Conservation (phyloP, 1,140 invertebrate species). For the Archivesica marissinica region DNA sequence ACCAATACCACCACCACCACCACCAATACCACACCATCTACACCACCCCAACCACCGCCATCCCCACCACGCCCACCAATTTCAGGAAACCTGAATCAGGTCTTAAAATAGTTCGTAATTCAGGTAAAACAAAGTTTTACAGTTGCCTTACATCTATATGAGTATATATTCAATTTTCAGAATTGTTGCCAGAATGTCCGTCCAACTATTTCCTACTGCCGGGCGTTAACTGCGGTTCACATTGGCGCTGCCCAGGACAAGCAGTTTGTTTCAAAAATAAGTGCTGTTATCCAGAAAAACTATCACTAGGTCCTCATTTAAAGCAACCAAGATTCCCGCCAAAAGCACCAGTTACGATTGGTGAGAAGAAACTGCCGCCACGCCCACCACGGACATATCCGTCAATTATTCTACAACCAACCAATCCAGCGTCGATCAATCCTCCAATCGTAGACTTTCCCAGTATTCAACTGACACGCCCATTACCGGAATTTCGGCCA, state of each 20-base stretch:
- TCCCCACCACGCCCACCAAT: no score
- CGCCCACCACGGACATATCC: neutral
- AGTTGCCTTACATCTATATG: no score
- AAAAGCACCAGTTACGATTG: neutral
- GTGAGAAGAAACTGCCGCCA: neutral
- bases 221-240: neutral
- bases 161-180: no score
- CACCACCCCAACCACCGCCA: no score
- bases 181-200: neutral
- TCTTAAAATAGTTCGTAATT: no score
- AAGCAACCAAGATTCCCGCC: neutral
- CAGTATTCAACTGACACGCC: neutral
- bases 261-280: neutral
- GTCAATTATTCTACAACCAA: neutral
- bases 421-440: neutral
- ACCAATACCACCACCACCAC: no score
- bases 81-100: no score
- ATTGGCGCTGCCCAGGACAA: neutral
- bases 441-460: neutral
- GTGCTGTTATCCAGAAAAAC: conserved; percentile 23
- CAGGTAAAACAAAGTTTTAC: no score
- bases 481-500: no score
- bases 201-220: neutral
- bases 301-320: no score
- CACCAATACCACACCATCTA: no score